A percentile compares a stretch with the other conserved stretches of the same genome.
Evolutionary conservation across 37 sponge, comb jelly and placozoan genomes (phyloP).

Genomic region (Hexactinellida sp.): DNA sequence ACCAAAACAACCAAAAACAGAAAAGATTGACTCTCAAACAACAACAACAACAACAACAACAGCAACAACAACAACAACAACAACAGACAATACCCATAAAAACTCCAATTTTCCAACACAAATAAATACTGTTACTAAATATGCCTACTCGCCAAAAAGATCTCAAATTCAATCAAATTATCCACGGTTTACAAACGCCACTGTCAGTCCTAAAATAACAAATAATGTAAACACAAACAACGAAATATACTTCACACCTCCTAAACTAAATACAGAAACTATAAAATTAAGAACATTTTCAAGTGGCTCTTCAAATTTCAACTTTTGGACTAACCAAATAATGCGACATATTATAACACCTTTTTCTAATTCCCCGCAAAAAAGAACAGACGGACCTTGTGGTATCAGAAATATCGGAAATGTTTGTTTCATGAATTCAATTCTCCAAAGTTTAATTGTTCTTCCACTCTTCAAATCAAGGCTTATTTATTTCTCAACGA

Average conservation of each 20-base stretch:
- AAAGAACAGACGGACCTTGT: constrained; percentile 4
- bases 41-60: no score
- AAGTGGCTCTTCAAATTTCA: background rate
- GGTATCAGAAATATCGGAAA: background rate
- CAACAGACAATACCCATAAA: background rate
- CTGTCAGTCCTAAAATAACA: background rate
- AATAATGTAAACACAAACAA: background rate
- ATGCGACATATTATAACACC: constrained; percentile 17
- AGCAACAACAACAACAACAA: no score
- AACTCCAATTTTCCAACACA: no score
- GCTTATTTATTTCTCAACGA: background rate
- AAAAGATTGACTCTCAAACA: no score
- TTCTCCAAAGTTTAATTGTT: background rate
- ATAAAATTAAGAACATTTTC: background rate
- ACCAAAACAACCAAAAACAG: no score
- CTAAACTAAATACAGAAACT: background rate
- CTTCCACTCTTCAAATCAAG: background rate
- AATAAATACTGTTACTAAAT: no score
- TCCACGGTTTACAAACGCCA: background rate
- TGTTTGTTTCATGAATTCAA: constrained; percentile 4
- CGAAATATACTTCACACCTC: no score
- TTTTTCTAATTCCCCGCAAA: background rate
- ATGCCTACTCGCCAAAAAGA: no score
- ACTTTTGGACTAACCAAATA: constrained; percentile 4
- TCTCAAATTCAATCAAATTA: background rate